Evolutionary conservation across 2,888 invertebrate species (phyloP), one percentile per base, ranked within the genome.

Genomic region (Heterodera filipjevi): DNA sequence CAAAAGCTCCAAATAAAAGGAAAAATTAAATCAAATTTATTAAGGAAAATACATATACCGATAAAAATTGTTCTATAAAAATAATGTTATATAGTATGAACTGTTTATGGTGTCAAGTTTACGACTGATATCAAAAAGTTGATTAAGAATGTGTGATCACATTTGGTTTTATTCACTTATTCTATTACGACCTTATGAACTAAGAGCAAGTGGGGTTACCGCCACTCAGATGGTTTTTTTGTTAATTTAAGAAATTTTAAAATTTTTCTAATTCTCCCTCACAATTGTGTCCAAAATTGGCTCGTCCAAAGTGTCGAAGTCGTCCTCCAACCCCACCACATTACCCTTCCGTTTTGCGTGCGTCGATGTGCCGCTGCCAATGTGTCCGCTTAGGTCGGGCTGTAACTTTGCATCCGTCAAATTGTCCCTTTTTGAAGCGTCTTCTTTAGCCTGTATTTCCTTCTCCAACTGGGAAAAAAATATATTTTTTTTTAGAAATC

Each of bases 221-320:
- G n/a, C n/a, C n/a, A n/a, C n/a, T n/a, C n/a, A n/a, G n/a, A n/a
- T 64, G 27, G 53, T 66, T 33, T 66, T 14, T 66, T 66, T 85
- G n/a, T n/a, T 33, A 66, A 71, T 88, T 84, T 66, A 27, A 66
- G 30, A 32, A 27, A 16, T 27, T 19, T 16, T 1, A 32, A 14
- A n/a, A 27, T 39, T 39, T 39, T 39, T 6, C 12, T 39, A 10
- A 12, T 39, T 6, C 39, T 2, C 39, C 12, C 68, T 68, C 68
- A 68, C 68, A 68, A 68, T 33, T 68, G 89, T 89, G 78, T 87
- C 85, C 85, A 84, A 85, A 30, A 89, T 86, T 44, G 89, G 89
- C 76, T 89, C 89, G 76, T 89, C 89, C 27, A 89, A 80, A 0
- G 89, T 89, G 80, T 89, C 88, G 71, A 88, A 85, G 30, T 88